These are phyloP conservation scores for Neodiprion fabricii DNA, from an alignment of 1,140 invertebrate genomes.

Conservation along the genomic window DNA sequence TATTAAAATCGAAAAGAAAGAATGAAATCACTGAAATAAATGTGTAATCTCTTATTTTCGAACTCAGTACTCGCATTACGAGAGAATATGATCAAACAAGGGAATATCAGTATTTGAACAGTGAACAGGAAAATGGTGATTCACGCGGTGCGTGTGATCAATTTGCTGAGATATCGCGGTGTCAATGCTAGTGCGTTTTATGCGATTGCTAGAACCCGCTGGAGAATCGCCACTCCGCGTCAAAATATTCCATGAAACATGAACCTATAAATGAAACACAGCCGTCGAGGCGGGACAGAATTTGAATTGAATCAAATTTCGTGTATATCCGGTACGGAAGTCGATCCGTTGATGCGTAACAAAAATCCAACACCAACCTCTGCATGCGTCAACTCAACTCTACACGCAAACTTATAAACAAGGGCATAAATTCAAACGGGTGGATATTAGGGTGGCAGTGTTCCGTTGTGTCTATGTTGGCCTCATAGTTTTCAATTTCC, in stretches of 20 bases:
- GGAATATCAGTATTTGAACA: background rate
- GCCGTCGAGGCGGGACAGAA: background rate
- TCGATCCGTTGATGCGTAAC: slow-evolving; percentile 13
- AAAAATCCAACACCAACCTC: background rate
- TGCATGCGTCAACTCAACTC: background rate
- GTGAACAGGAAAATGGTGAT: background rate
- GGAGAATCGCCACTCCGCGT: background rate
- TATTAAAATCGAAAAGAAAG: too few species aligned
- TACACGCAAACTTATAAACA: slow-evolving; percentile 1
- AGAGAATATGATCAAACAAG: background rate
- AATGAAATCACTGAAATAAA: background rate
- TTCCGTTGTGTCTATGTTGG: too few species aligned
- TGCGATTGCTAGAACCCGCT: background rate
- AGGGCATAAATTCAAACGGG: background rate
- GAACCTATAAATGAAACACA: slow-evolving; percentile 9
- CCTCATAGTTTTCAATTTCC: too few species aligned
- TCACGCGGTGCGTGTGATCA: background rate
- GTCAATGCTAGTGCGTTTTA: background rate
- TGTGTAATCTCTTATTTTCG: background rate
- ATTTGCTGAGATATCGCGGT: background rate
- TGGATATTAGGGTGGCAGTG: background rate
- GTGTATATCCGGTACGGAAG: slow-evolving; percentile 12
- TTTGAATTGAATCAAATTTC: slow-evolving; percentile 17
- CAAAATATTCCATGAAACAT: slow-evolving; percentile 10
- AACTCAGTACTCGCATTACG: background rate